Evolutionary conservation across 1,140 invertebrate species (phyloP).

Genomic region (Globodera rostochiensis): DNA sequence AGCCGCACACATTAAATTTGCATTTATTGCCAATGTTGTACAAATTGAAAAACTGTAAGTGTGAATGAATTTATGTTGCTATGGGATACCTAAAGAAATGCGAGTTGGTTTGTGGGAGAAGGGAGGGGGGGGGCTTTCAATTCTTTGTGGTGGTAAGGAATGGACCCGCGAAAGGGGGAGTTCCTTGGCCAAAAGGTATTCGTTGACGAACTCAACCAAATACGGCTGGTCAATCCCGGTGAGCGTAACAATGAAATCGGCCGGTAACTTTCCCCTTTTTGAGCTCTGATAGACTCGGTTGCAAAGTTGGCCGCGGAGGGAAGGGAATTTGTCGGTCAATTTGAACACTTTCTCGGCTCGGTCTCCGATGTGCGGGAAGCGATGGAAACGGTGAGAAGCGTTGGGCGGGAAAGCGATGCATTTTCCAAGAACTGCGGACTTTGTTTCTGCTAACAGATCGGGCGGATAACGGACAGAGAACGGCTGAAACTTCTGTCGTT

Average conservation of each 20-base stretch:
- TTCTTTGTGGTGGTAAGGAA: neutral
- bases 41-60: no score
- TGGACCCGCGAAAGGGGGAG: constrained; percentile 19
- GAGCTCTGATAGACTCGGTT: constrained; percentile 17
- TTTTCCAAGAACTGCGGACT: neutral
- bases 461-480: constrained; percentile 14
- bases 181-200: constrained; percentile 20
- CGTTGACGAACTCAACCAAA: constrained; percentile 27
- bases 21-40: no score
- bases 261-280: neutral
- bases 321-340: constrained; percentile 14
- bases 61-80: neutral
- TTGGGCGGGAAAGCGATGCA: no score
- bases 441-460: neutral
- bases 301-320: constrained; percentile 20
- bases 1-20: no score
- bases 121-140: neutral
- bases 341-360: constrained; percentile 16
- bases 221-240: constrained; percentile 26
- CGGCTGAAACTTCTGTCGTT: constrained; percentile 16
- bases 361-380: constrained; percentile 17
- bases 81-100: neutral
- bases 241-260: neutral
- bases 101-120: neutral
- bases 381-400: constrained; percentile 20